These are phyloP conservation scores for Notamacropus eugenii DNA, from an alignment of 2,797 vertebrate species.

Conservation along the genomic window DNA sequence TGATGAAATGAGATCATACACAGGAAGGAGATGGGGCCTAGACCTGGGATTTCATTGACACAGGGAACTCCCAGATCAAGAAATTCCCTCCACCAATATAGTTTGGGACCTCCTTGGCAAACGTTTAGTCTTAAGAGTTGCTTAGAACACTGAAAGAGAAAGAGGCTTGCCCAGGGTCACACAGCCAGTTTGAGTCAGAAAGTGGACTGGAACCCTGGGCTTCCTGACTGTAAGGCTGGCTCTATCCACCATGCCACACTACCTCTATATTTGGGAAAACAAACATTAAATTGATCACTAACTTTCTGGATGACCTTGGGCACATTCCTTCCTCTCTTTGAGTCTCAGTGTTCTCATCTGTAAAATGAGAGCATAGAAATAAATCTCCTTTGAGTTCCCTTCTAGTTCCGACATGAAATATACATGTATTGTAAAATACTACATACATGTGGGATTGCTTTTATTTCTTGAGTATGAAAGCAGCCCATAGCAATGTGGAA, in stretches of 20 bases:
- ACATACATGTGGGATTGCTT: not conserved
- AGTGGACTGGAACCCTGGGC: not conserved
- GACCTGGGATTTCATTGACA: not conserved
- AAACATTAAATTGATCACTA: not conserved
- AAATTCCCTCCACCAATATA: not conserved
- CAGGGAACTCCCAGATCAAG: not conserved
- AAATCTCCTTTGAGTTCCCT: not conserved
- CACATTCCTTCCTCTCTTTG: not conserved
- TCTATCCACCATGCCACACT: not conserved
- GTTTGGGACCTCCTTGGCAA: not conserved
- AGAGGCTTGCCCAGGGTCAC: not conserved
- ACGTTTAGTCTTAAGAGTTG: not conserved
- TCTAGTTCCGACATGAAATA: not conserved
- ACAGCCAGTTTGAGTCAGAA: not conserved
- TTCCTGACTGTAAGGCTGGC: not conserved
- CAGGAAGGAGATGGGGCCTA: not conserved
- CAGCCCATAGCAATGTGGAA: not conserved
- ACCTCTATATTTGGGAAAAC: not conserved
- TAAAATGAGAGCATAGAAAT: not conserved
- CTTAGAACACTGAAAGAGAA: not conserved
- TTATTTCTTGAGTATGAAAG: not conserved
- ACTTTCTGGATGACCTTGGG: not conserved
- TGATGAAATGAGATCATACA: not conserved
- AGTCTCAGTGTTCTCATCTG: not conserved
- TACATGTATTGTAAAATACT: not conserved